Evolutionary conservation across 1,140 invertebrate species (phyloP).

Genomic region (Leptinotarsa lineolata): DNA sequence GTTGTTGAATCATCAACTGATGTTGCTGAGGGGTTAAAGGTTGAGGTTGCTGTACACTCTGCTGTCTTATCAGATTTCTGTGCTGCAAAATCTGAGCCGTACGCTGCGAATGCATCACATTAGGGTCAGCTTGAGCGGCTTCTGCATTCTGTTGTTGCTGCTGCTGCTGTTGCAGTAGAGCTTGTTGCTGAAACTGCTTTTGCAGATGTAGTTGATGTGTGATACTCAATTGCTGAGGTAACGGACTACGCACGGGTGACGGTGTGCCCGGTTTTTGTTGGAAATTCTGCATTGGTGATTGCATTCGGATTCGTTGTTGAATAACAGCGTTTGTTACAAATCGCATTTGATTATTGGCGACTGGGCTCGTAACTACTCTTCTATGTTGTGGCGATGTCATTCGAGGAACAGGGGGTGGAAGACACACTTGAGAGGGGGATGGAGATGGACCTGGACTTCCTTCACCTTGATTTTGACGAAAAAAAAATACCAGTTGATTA

Average conservation of each 20-base stretch:
- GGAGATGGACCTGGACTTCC: conserved; percentile 53
- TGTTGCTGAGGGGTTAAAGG: conserved; percentile 60
- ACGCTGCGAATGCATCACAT: conserved; percentile 45
- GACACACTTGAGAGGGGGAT: conserved; percentile 54
- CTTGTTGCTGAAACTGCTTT: conserved; percentile 52
- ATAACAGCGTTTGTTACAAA: conserved; percentile 48
- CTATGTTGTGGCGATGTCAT: conserved; percentile 66
- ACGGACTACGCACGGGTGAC: conserved; percentile 53
- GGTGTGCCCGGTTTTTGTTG: conserved; percentile 51
- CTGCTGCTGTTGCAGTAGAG: conserved; percentile 38
- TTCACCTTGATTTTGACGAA: conserved; percentile 33
- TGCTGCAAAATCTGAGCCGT: conserved; percentile 57
- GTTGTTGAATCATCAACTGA: conserved; percentile 59
- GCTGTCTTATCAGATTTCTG: conserved; percentile 55
- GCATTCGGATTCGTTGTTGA: conserved; percentile 41
- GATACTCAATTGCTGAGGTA: conserved; percentile 45
- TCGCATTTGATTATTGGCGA: conserved; percentile 52
- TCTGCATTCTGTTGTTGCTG: conserved; percentile 40
- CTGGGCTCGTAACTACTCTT: conserved; percentile 61
- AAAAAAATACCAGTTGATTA: too few species aligned
- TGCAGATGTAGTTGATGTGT: conserved; percentile 54
- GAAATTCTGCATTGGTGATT: conserved; percentile 45
- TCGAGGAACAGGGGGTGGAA: conserved; percentile 57
- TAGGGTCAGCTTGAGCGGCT: conserved; percentile 34
- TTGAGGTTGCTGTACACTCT: conserved; percentile 60